Conservation (phyloP, 1,140 invertebrate genomes). For the Ruditapes philippinarum region DNA sequence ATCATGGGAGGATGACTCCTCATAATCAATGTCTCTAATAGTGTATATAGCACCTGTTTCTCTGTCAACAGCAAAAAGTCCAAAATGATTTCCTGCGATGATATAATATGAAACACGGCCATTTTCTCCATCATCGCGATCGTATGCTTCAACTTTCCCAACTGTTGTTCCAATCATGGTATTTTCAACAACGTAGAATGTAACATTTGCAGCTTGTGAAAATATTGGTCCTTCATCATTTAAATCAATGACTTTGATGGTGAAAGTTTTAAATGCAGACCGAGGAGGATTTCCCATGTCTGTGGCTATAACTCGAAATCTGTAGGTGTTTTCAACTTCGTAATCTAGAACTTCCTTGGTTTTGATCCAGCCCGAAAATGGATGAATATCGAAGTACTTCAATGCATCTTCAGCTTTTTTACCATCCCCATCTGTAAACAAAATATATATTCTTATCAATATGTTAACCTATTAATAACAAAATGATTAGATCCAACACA, state of each 20-base stretch:
- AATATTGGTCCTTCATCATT: constrained; percentile 84
- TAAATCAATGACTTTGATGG: constrained; percentile 82
- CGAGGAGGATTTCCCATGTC: constrained; percentile 95
- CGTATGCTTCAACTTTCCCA: constrained; percentile 90
- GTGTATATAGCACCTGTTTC: constrained; percentile 99
- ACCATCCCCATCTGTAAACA: constrained; percentile 74
- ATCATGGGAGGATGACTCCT: constrained; percentile 91
- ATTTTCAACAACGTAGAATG: constrained; percentile 96
- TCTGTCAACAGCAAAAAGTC: constrained; percentile 98
- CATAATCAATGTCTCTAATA: constrained; percentile 96
- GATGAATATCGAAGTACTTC: constrained; percentile 79
- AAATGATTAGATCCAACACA: too few species aligned
- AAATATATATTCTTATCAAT: too few species aligned
- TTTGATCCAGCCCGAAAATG: constrained; percentile 91
- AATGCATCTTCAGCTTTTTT: constrained; percentile 69
- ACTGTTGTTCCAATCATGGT: constrained; percentile 96
- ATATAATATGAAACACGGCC: constrained; percentile 99
- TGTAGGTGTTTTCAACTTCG: constrained; percentile 95
- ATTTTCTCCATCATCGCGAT: constrained; percentile 93
- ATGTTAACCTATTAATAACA: too few species aligned
- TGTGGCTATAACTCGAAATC: constrained; percentile 94
- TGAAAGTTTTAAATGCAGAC: constrained; percentile 84
- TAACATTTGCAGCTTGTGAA: constrained; percentile 88
- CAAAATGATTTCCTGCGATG: constrained; percentile 99
- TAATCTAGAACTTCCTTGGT: constrained; percentile 96